A percentile compares a stretch with the other conserved stretches of the same genome.
phyloP scores from a whole-genome alignment of 2,113 vertebrate species.

The Synchiropus splendidus region DNA sequence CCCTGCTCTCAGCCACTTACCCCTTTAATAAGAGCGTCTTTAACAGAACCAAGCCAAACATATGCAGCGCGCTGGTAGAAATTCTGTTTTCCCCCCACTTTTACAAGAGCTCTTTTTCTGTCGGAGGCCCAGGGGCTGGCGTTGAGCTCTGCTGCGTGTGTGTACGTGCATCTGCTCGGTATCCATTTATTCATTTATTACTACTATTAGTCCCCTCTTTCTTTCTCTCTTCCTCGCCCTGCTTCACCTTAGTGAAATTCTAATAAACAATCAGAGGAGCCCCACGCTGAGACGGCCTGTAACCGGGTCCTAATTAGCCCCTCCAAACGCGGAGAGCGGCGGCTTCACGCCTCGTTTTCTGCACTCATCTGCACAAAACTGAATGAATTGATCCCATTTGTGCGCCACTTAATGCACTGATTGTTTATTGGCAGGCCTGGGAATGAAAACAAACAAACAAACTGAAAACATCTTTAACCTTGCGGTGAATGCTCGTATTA shows the following conservation, averaged over 20 bases:
- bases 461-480: conserved; percentile 39
- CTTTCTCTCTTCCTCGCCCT: conserved; percentile 23
- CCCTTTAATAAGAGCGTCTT: conserved; percentile 60
- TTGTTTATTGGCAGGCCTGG: conserved; percentile 57
- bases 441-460: conserved; percentile 44
- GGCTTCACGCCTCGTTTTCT: conserved; percentile 67
- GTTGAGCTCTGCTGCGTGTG: conserved; percentile 25
- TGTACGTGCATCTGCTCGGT: conserved; percentile 25
- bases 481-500: conserved; percentile 34
- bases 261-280: conserved; percentile 62
- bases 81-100: conserved; percentile 26
- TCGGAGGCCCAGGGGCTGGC: conserved; percentile 52
- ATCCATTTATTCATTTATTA: conserved; percentile 61
- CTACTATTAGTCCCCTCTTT: conserved; percentile 49
- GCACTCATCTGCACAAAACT: conserved; percentile 63
- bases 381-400: conserved; percentile 68
- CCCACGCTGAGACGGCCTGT: conserved; percentile 59
- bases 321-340: conserved; percentile 55
- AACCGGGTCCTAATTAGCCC: conserved; percentile 64
- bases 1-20: conserved; percentile 56
- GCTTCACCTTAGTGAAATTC: conserved; percentile 51
- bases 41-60: conserved; percentile 46
- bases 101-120: conserved; percentile 55
- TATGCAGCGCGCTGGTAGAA: conserved; percentile 30
- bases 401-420: conserved; percentile 58